Conservation (phyloP, 2,113 vertebrate genomes). For the Fulmarus glacialis region DNA sequence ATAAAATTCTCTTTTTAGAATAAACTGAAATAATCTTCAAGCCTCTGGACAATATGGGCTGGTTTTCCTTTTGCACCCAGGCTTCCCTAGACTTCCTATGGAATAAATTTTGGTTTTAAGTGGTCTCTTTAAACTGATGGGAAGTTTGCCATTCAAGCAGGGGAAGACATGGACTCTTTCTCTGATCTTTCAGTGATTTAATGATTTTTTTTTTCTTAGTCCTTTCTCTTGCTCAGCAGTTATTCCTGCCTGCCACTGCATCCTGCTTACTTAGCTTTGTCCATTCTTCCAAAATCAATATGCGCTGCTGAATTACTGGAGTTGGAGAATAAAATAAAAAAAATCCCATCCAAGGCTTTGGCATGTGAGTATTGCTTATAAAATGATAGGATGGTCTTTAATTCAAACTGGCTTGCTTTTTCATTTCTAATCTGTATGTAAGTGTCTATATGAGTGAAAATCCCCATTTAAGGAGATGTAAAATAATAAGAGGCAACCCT, state of each 20-base stretch:
- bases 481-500: neutral
- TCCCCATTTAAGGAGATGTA: neutral
- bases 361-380: neutral
- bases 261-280: neutral
- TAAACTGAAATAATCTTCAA: neutral
- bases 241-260: neutral
- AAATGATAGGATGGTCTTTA: neutral
- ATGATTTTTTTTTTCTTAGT: neutral
- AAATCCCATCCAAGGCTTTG: neutral
- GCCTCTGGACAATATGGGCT: neutral
- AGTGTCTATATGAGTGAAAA: neutral
- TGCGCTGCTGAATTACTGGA: neutral
- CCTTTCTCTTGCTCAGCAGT: neutral
- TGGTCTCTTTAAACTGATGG: neutral
- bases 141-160: neutral
- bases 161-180: neutral
- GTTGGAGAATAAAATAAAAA: neutral
- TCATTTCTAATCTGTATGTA: neutral
- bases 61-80: neutral
- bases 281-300: slow-evolving; percentile 22
- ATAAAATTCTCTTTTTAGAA: neutral
- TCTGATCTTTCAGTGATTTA: neutral
- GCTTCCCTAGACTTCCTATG: neutral
- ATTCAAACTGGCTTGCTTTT: neutral
- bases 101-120: neutral